These are phyloP conservation scores for Dolichotis patagonum DNA, from an alignment of 2,113 vertebrate species.

Conservation along the genomic window DNA sequence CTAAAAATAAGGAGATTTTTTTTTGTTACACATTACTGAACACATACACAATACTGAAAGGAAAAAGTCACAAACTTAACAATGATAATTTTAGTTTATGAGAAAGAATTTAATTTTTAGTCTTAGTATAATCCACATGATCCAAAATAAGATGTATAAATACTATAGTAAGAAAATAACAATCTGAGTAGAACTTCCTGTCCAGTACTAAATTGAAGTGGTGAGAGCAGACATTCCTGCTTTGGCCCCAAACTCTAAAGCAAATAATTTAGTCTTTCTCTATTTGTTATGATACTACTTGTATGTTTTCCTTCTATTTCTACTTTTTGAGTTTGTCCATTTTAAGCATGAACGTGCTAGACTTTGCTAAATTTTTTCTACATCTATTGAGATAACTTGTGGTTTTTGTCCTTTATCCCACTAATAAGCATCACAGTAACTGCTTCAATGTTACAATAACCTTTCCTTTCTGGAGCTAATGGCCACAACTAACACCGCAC, in stretches of 20 bases:
- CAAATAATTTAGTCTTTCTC: background rate
- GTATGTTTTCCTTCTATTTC: background rate
- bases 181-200: background rate
- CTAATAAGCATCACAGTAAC: background rate
- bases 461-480: background rate
- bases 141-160: background rate
- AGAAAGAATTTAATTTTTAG: background rate
- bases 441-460: constrained; percentile 15
- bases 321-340: background rate
- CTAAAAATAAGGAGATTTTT: constrained; percentile 26
- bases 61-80: background rate
- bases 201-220: background rate
- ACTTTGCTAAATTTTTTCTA: background rate
- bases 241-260: background rate
- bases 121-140: background rate
- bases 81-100: background rate
- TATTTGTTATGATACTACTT: background rate
- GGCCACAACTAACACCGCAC: background rate
- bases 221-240: background rate
- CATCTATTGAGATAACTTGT: background rate
- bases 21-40: background rate
- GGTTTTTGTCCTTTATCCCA: background rate
- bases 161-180: background rate
- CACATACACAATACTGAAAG: background rate
- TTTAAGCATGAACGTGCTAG: background rate